Percentiles rank a stretch among this genome's conserved stretches.
phyloP scores from a whole-genome alignment of 2,888 invertebrate genomes.

The Macrophya alboannulata region DNA sequence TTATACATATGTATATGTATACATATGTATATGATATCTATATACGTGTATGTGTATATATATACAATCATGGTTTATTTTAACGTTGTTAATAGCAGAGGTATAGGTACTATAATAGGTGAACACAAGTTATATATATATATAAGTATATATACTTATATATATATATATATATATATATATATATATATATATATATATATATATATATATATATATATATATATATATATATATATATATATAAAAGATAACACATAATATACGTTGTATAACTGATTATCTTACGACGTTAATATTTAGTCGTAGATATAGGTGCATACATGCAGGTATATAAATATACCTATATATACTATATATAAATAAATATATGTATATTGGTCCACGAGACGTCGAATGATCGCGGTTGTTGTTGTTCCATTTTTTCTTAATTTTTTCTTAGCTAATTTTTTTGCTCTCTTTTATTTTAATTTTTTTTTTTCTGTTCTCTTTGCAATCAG shows the following conservation, averaged over 20 bases:
- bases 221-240: not conserved
- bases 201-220: not conserved
- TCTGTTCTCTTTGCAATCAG: not conserved
- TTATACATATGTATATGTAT: not conserved
- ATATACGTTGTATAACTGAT: constrained; percentile 9
- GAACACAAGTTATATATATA: too few relatives aligned
- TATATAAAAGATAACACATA: not conserved
- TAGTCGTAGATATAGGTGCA: not conserved
- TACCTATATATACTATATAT: not conserved
- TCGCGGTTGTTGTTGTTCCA: not conserved
- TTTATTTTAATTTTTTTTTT: not conserved
- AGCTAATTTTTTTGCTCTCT: not conserved
- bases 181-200: not conserved
- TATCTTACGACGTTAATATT: not conserved
- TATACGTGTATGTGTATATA: not conserved
- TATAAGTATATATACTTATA: too few relatives aligned
- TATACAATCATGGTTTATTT: not conserved
- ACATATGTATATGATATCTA: not conserved
- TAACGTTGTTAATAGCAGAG: too few relatives aligned
- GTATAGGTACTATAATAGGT: too few relatives aligned
- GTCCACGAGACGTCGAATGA: not conserved
- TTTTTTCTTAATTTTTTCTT: not conserved
- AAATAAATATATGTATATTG: not conserved
- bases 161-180: not conserved
- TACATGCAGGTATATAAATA: too few relatives aligned